Conservation (phyloP, 2,888 invertebrate genomes). For the Agriotes lineatus region DNA sequence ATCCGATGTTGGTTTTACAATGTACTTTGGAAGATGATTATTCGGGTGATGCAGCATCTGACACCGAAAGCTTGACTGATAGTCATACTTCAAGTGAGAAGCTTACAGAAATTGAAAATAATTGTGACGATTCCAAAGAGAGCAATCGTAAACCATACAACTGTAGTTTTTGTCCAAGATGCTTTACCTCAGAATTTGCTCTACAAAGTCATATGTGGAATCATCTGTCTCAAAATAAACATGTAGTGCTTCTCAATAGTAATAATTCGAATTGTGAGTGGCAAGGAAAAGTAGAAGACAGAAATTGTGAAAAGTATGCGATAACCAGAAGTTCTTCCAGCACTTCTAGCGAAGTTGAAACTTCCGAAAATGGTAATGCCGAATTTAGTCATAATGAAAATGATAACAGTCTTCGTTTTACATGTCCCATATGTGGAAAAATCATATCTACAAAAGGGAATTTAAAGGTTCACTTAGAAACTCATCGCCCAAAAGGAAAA, state of each 20-base stretch:
- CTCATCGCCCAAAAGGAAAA: conserved; percentile 73
- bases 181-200: conserved; percentile 71
- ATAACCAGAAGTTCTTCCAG: conserved; percentile 33
- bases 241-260: conserved; percentile 47
- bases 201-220: conserved; percentile 75
- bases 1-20: conserved; percentile 78
- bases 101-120: conserved; percentile 28
- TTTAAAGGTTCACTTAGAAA: conserved; percentile 74
- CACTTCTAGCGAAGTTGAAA: conserved; percentile 52
- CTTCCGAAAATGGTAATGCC: conserved; percentile 58
- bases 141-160: conserved; percentile 67
- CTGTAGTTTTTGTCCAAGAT: conserved; percentile 70
- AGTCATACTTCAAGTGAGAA: conserved; percentile 38
- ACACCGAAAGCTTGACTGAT: conserved; percentile 30
- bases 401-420: conserved; percentile 54
- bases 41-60: conserved; percentile 41
- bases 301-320: conserved; percentile 24
- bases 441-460: conserved; percentile 74
- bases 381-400: conserved; percentile 51
- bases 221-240: conserved; percentile 67
- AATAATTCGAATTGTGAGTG: conserved; percentile 41
- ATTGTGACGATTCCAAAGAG: conserved; percentile 34
- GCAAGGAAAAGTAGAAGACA: conserved; percentile 30
- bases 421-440: conserved; percentile 74
- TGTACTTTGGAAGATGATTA: conserved; percentile 63